Base-by-base conservation (phyloP, 2,113 vertebrate genomes). In the Hippocampus zosterae region DNA sequence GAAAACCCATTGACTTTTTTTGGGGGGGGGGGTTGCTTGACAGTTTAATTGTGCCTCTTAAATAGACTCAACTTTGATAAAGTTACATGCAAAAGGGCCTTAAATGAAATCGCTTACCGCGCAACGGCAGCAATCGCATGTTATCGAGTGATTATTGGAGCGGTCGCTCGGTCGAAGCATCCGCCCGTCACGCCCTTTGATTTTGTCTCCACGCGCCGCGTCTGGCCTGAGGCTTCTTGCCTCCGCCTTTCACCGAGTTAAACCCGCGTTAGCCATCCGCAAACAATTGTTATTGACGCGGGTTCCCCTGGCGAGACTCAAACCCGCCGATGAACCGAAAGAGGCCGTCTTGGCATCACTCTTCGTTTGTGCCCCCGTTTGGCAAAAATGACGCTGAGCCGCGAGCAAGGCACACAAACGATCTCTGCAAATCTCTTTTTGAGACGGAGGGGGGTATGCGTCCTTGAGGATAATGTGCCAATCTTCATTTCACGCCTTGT, bases 401-500 rank as follows among this genome's bases (percentile, higher is more conserved):
- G 57, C 33, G 60, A 69, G n/a, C n/a, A 66, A 46, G 9, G 44
- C 25, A 41, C 61, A 41, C 76, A 57, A 15, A 57, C 27, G 13
- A 27, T 46, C 53, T 46, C 65, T 68, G 50, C 52, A n/a, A n/a
- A n/a, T n/a, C 29, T 33, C 65, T 68, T 57, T 69, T 64, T 67
- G 78, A 63, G 68, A 60, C 75, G 76, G 85, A 42, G 25, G 25
- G 25, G 53, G 46, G 3, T 68, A 61, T 74, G 46, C 66, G 73
- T 77, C 33, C 73, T 61, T n/a, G 46, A 55, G 75, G 75, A 83
- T 78, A 77, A 89, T 81, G 77, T 81, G 71, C 76, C 75, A 73
- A 74, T 88, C 80, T 84, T 88, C 59, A 73, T 90, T 88, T 88
- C 81, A 86, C 79, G 88, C 72, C 61, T 73, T 3, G 23, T 88